Evolutionary conservation across 1,140 invertebrate genomes (phyloP).

Genomic region (Drusus annulatus): DNA sequence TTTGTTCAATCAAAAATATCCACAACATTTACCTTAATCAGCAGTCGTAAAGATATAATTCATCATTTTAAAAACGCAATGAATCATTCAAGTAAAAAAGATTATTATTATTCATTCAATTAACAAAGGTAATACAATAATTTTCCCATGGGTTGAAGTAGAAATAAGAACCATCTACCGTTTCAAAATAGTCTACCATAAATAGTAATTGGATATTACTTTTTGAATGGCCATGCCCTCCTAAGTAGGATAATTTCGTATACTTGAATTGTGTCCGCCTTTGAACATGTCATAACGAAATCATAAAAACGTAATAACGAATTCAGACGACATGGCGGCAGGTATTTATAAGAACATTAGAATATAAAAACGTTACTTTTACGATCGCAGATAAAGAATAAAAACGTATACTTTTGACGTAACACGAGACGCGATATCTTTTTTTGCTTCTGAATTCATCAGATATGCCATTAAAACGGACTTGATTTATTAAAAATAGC

Average conservation of each 20-base stretch:
- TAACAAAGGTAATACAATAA: no score
- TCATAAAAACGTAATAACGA: slow-evolving; percentile 49
- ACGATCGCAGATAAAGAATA: slow-evolving; percentile 35
- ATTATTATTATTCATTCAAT: no score
- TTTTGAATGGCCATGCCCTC: no score
- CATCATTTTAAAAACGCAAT: no score
- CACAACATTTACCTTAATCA: no score
- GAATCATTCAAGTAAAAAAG: no score
- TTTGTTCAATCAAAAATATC: no score
- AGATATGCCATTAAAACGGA: neutral
- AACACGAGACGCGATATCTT: neutral
- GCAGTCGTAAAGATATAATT: no score
- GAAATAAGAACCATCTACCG: no score
- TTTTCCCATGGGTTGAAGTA: no score
- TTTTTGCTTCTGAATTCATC: slow-evolving; percentile 28
- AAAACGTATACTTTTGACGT: neutral
- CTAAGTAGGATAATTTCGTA: neutral
- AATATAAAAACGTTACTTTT: slow-evolving; percentile 41
- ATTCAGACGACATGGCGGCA: slow-evolving; percentile 48
- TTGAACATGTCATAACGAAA: slow-evolving; percentile 6
- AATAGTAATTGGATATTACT: no score
- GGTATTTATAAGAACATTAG: slow-evolving; percentile 54
- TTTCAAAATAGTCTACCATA: no score
- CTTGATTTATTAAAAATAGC: neutral
- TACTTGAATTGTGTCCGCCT: neutral